Conservation (phyloP, 1,140 invertebrate genomes). For the Drosophila tropicalis region DNA sequence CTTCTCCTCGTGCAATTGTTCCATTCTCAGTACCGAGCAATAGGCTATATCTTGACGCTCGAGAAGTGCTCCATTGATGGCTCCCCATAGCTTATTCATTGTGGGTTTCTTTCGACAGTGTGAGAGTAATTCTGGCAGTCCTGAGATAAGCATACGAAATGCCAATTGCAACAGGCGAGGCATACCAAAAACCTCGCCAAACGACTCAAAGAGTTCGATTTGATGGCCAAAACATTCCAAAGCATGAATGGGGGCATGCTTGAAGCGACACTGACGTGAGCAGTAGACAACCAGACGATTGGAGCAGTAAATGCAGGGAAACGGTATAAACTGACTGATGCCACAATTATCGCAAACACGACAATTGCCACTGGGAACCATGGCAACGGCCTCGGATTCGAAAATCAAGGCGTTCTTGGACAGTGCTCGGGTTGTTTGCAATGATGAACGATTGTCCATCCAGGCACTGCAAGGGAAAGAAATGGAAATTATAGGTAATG, state of each 20-base stretch:
- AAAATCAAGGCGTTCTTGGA: conserved; percentile 57
- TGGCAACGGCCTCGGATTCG: conserved; percentile 54
- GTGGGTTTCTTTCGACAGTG: conserved; percentile 69
- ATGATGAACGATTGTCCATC: conserved; percentile 56
- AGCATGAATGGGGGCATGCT: conserved; percentile 63
- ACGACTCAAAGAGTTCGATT: conserved; percentile 66
- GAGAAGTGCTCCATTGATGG: conserved; percentile 56
- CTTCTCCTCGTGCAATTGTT: conserved; percentile 39
- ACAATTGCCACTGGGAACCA: conserved; percentile 64
- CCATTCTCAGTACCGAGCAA: conserved; percentile 53
- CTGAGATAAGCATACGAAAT: conserved; percentile 60
- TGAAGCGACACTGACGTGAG: conserved; percentile 61
- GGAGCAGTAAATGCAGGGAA: conserved; percentile 72
- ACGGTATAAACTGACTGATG: conserved; percentile 63
- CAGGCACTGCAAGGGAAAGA: conserved; percentile 47
- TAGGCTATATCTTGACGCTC: conserved; percentile 62
- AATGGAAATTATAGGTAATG: not conserved
- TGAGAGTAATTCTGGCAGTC: conserved; percentile 55
- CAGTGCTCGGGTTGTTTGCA: conserved; percentile 54
- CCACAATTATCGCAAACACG: conserved; percentile 67
- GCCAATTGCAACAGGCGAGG: conserved; percentile 63
- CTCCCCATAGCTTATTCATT: conserved; percentile 60
- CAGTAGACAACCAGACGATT: conserved; percentile 69
- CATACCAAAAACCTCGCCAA: conserved; percentile 56
- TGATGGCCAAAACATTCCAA: conserved; percentile 66